Evolutionary conservation across 2,113 vertebrate genomes (phyloP), one percentile per base, ranked within the genome.

Genomic region (Trogon melanurus): DNA sequence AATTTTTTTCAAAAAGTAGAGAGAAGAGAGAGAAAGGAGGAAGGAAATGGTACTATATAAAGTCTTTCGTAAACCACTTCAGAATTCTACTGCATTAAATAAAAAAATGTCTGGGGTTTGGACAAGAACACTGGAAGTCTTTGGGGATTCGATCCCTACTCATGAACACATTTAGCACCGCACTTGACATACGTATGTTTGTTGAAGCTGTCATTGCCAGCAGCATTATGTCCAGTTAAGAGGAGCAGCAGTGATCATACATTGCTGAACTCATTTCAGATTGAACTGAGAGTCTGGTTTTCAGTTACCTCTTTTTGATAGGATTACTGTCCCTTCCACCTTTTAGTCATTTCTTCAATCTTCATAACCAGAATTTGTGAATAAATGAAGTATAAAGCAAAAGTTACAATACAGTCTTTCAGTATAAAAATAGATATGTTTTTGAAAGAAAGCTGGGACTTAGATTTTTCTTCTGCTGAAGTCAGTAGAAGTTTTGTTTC

Each of bases 401-500:
- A 93, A 74, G n/a, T 78, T 56, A 23, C 5, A 64, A 26, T 61
- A 45, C 21, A 60, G 2, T 54, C 27, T 89, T 86, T 51, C 30
- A 18, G 34, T 75, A 56, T 87, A 85, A 92, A 88, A 91, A 89
- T 65, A 92, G 34, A 32, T 23, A 36, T 47, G 38, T 64, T 93
- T 94, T 81, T 72, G 67, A 74, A 95, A 86, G 69, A 92, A 67
- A 86, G 38, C 26, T 80, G 64, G 18, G 26, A 26, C 56, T 91
- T 72, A 75, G 41, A 11, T 57, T 76, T 89, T 89, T 73, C 81
- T 85, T 47, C 72, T 79, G 27, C 13, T 88, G 82, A 84, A 74
- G 47, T 79, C 38, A 70, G 56, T 82, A 56, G 67, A 89, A 76
- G 48, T 93, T 96, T 92, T 90, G 30, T 93, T 96, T 96, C 90